Percentiles rank a stretch among this genome's conserved stretches.
These are phyloP conservation scores for Berghia stephanieae DNA, from an alignment of 1,140 invertebrate genomes.

Conservation along the genomic window DNA sequence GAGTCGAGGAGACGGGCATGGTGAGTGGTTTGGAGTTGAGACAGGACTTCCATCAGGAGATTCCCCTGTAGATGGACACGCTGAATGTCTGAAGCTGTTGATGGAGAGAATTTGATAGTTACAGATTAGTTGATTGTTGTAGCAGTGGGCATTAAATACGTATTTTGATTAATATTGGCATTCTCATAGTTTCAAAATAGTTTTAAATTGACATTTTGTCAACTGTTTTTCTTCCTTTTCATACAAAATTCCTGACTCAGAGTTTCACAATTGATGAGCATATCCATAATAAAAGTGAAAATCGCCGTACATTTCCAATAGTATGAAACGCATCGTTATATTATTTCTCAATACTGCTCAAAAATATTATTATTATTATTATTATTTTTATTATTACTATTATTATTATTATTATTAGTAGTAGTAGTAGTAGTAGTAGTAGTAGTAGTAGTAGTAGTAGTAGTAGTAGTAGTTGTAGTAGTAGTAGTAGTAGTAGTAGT, in stretches of 20 bases:
- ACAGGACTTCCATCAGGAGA: constrained; percentile 60
- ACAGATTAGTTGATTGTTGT: neutral
- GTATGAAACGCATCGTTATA: too few relatives aligned
- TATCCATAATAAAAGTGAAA: too few relatives aligned
- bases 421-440: constrained; percentile 27
- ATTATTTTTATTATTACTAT: too few relatives aligned
- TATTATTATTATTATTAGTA: too few relatives aligned
- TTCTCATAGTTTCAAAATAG: too few relatives aligned
- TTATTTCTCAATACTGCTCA: too few relatives aligned
- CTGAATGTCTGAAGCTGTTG: constrained; percentile 34
- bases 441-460: constrained; percentile 20
- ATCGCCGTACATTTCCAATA: too few relatives aligned
- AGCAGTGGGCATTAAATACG: too few relatives aligned
- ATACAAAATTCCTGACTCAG: too few relatives aligned
- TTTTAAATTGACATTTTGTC: neutral
- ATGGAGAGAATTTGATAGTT: neutral
- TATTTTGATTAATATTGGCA: too few relatives aligned
- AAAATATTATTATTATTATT: too few relatives aligned
- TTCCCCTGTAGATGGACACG: constrained; percentile 36
- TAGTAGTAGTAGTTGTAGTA: constrained; percentile 14
- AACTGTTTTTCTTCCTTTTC: neutral
- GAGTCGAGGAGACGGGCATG: constrained; percentile 52
- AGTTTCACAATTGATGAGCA: too few relatives aligned
- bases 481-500: constrained; percentile 18
- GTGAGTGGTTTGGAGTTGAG: constrained; percentile 57